Evolutionary conservation across 2,888 invertebrate species (phyloP).

Genomic region (Microplitis manilae): DNA sequence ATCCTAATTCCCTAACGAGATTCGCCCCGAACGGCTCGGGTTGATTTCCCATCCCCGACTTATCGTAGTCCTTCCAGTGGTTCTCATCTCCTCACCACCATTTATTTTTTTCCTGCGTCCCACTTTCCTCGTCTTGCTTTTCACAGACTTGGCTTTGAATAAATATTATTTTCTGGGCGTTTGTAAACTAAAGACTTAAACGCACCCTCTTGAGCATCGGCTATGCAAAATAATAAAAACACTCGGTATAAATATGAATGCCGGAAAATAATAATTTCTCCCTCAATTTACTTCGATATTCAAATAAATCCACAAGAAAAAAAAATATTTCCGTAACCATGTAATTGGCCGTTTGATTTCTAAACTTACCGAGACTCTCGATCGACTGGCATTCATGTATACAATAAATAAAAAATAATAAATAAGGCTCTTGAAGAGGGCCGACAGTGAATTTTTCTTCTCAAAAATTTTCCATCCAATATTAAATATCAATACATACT

Average conservation of each 20-base stretch:
- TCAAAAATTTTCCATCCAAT: neutral
- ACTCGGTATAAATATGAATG: constrained; percentile 48
- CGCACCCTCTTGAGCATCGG: constrained; percentile 21
- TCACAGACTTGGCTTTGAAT: constrained; percentile 46
- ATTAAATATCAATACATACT: neutral
- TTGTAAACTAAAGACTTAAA: constrained; percentile 34
- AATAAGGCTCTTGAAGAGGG: constrained; percentile 2
- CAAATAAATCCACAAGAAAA: neutral
- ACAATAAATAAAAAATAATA: constrained; percentile 23
- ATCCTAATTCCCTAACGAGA: constrained; percentile 40
- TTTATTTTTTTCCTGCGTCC: neutral
- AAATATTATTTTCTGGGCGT: constrained; percentile 48
- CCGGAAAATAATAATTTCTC: constrained; percentile 46
- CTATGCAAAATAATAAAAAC: constrained; percentile 8
- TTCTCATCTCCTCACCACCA: constrained; percentile 22
- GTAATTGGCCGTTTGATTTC: constrained; percentile 55
- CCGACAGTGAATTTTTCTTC: neutral
- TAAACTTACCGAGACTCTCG: constrained; percentile 31
- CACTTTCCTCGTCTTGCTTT: neutral
- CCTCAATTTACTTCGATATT: constrained; percentile 23
- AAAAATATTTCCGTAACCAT: constrained; percentile 19
- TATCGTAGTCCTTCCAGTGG: neutral
- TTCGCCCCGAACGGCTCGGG: constrained; percentile 26
- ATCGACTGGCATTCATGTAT: constrained; percentile 22
- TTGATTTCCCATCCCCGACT: constrained; percentile 32